Conservation (phyloP, 2,113 vertebrate genomes). For the Sinocyclocheilus maitianheensis region DNA sequence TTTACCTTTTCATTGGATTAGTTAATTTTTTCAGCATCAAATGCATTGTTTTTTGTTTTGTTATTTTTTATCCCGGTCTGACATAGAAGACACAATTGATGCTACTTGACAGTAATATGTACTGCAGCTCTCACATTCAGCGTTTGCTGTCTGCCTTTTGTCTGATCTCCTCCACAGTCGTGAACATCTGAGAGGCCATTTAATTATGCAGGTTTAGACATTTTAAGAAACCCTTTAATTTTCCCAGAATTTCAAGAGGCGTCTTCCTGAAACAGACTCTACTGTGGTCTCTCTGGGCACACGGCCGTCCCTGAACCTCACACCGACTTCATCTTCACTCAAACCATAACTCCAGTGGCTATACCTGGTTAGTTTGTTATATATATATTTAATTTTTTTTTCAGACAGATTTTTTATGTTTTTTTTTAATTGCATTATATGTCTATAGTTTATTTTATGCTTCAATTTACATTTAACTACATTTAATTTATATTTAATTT, state of each 20-base stretch:
- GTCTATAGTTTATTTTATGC: too few relatives aligned
- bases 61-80: too few relatives aligned
- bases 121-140: not conserved
- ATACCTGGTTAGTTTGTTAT: not conserved
- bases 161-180: not conserved
- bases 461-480: too few relatives aligned
- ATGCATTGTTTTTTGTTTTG: too few relatives aligned
- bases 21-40: not conserved
- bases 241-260: not conserved
- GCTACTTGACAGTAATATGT: not conserved
- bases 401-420: too few relatives aligned
- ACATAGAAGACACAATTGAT: too few relatives aligned
- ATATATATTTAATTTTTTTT: too few relatives aligned
- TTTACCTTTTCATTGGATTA: too few relatives aligned
- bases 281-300: not conserved
- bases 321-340: not conserved
- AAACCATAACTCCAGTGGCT: not conserved
- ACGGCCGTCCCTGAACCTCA: not conserved
- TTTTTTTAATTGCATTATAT: too few relatives aligned
- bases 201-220: not conserved
- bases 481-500: too few relatives aligned
- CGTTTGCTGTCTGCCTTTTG: not conserved
- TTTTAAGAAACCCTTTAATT: conserved; percentile 9
- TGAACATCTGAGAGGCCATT: not conserved
- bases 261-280: not conserved